A percentile compares a stretch with the other conserved stretches of the same genome.
Conservation (phyloP, 1,140 invertebrate species). For the Scylla paramamosain region DNA sequence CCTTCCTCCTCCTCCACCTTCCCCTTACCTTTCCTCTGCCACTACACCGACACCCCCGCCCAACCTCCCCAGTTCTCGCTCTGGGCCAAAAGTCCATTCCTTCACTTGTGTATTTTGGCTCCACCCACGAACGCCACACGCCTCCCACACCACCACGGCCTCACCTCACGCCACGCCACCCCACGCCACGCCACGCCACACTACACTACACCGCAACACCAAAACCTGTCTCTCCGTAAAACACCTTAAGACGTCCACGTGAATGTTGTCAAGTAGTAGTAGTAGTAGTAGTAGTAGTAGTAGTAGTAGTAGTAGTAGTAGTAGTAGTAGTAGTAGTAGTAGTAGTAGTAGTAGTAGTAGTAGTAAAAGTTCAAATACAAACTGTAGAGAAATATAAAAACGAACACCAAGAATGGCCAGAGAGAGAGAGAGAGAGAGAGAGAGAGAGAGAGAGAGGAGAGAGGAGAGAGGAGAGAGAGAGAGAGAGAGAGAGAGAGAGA, state of each 20-base stretch:
- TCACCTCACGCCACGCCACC: background rate
- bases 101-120: background rate
- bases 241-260: background rate
- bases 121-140: too few relatives aligned
- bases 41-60: too few relatives aligned
- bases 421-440: slow-evolving; percentile 41
- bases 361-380: background rate
- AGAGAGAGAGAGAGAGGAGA: slow-evolving; percentile 36
- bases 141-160: background rate
- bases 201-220: background rate
- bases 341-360: slow-evolving; percentile 15
- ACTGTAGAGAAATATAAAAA: background rate
- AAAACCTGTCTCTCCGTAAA: background rate
- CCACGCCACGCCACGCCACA: background rate
- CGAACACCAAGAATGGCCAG: background rate
- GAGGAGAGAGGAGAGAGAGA: slow-evolving; percentile 31
- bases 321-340: slow-evolving; percentile 30
- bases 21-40: background rate
- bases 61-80: background rate
- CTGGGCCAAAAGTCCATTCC: background rate
- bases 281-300: background rate
- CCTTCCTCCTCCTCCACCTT: background rate
- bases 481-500: slow-evolving; percentile 30
- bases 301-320: slow-evolving; percentile 45
- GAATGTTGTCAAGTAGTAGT: too few relatives aligned